phyloP scores from a whole-genome alignment of 2,797 vertebrate species.

The Hapalemur alaotrensis region DNA sequence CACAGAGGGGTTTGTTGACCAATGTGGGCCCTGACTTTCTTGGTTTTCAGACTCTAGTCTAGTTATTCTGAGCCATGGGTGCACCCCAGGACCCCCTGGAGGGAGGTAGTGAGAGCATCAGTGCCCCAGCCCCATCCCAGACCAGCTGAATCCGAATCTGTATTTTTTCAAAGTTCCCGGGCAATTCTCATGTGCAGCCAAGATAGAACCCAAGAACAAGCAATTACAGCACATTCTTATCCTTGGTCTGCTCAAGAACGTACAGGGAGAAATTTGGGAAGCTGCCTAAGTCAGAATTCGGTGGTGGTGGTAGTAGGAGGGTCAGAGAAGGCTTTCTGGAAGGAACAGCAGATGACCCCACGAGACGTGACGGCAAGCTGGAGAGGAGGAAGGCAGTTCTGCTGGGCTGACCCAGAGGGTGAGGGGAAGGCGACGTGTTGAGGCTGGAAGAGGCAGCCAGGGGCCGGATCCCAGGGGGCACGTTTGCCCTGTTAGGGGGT shows the following conservation, averaged over 20 bases:
- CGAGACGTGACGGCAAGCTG: background rate
- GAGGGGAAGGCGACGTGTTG: background rate
- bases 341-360: background rate
- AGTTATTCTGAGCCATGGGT: no score
- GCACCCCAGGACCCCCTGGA: background rate
- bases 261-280: slow-evolving; percentile 12
- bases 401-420: background rate
- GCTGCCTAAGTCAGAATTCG: background rate
- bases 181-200: background rate
- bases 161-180: background rate
- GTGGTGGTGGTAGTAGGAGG: background rate
- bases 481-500: background rate
- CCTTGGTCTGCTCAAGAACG: background rate
- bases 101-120: background rate
- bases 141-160: background rate
- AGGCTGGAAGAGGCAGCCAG: background rate
- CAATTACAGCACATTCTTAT: background rate
- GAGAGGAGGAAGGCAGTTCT: background rate
- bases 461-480: background rate
- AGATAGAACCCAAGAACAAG: slow-evolving; percentile 20
- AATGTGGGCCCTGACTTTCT: background rate
- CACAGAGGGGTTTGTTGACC: background rate
- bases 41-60: background rate
- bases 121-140: background rate
- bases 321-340: background rate